Conservation (phyloP, 2,888 invertebrate species). For the Ganaspis brasiliensis region DNA sequence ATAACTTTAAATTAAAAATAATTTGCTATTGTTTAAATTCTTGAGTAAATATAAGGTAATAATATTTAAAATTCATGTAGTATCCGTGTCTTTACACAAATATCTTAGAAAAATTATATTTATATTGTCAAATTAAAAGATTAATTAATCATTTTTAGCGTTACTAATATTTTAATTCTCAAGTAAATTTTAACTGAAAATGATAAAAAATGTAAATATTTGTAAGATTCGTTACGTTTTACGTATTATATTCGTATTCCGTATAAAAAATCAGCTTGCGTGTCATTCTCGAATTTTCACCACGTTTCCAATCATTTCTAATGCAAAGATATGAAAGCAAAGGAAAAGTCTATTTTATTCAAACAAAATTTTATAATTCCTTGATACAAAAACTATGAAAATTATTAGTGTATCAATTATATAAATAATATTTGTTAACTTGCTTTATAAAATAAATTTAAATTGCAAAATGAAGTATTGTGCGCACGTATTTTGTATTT, state of each 20-base stretch:
- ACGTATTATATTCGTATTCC: constrained; percentile 1
- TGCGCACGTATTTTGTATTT: background rate
- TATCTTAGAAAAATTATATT: no score
- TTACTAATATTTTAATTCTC: no score
- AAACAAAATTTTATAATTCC: constrained; percentile 14
- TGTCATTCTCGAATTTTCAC: background rate
- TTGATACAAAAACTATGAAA: constrained; percentile 5
- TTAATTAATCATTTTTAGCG: no score
- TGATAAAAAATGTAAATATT: background rate
- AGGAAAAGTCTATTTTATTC: constrained; percentile 10
- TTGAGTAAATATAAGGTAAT: no score
- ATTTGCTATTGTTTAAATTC: no score
- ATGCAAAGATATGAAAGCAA: constrained; percentile 11
- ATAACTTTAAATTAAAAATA: no score
- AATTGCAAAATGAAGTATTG: background rate
- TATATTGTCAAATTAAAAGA: no score
- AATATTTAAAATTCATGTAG: no score
- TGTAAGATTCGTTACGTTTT: background rate
- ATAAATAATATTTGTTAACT: background rate
- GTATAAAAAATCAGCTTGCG: background rate
- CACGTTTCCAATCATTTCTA: constrained; percentile 4
- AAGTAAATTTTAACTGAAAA: background rate
- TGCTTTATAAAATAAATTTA: background rate
- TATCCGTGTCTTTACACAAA: no score
- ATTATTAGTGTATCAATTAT: background rate